Base-by-base conservation (phyloP, 2,888 invertebrate species). In the Heteromyza rotundicornis region DNA sequence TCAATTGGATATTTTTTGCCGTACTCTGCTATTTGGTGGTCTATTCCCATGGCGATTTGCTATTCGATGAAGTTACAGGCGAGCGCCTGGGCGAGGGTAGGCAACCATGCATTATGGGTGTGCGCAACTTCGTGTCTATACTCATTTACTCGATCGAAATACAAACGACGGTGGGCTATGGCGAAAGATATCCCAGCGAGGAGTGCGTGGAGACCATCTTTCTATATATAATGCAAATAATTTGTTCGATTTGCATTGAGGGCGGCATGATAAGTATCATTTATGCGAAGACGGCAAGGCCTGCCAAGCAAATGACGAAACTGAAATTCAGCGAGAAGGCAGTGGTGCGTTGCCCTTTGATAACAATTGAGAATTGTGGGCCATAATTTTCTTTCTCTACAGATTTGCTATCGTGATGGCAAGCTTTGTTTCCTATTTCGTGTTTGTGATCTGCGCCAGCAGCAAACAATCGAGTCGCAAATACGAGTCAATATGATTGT, bases 121-220 rank as follows among this genome's bases (percentile, higher is more conserved):
- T 88, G 0, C 83, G 85, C 0, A 86, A 86, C 16, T 89, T 89
- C 62, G 87, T 88, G 24, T 89, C 88, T 0, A 85, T 89, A 64
- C 87, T 95, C 63, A 87, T 95, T 79, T 94, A 95, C 85, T 92
- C 93, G 47, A 89, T 95, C 63, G 95, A 96, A 81, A 94, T 94
- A 0, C 94, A 94, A 84, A 88, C 88, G 74, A 89, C 94, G 0
- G 92, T 94, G 40, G 95, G 95, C 0, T 95, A 93, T 76, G 95
- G 95, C 1, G 88, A 88, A 17, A 86, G 94, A 63, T 91, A 88
- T 78, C 92, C 92, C 0, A 93, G 90, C 24, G 92, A 92, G 69
- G 90, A 93, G 75, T 96, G 95, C 76, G 91, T 93, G 0, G 92
- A 93, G 81, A 93, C 92, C 0, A 89, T 93, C 54, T 88, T 93